A percentile compares a stretch with the other conserved stretches of the same genome.
Conservation (phyloP, 2,797 vertebrate species). For the Amphiprion clarkii region DNA sequence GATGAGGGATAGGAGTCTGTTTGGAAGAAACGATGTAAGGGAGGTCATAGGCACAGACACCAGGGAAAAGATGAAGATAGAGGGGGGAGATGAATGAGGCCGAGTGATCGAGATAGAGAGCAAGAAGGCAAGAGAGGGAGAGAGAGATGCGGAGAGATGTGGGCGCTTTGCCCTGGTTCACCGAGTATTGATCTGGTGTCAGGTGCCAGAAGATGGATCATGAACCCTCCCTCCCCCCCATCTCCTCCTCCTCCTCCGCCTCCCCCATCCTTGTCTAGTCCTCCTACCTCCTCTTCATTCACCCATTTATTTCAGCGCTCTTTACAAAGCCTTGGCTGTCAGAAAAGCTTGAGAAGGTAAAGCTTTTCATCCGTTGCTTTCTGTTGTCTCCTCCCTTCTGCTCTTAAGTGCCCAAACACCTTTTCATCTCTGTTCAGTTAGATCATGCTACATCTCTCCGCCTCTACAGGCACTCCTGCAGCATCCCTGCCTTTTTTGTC, state of each 20-base stretch:
- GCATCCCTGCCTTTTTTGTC: background rate
- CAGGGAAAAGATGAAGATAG: conserved; percentile 36
- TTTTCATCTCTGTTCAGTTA: conserved; percentile 36
- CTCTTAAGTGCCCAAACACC: conserved; percentile 2
- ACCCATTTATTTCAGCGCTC: conserved; percentile 31
- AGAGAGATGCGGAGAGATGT: conserved; percentile 49
- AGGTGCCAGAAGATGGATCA: conserved; percentile 73
- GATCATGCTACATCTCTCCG: background rate
- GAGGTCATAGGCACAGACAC: conserved; percentile 45
- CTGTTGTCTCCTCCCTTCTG: conserved; percentile 17
- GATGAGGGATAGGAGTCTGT: conserved; percentile 24
- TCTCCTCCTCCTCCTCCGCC: conserved; percentile 49
- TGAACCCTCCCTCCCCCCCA: conserved; percentile 41
- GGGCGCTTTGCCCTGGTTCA: conserved; percentile 59
- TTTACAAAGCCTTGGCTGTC: conserved; percentile 34
- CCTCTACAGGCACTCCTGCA: conserved; percentile 6
- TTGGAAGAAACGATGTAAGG: conserved; percentile 15
- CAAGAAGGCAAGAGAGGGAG: conserved; percentile 8
- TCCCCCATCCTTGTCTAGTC: conserved; percentile 23
- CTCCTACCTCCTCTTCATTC: background rate
- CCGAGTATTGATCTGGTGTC: conserved; percentile 77
- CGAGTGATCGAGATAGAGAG: conserved; percentile 34
- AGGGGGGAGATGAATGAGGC: conserved; percentile 35
- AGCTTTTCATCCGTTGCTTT: conserved; percentile 8
- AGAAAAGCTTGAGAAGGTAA: conserved; percentile 11